Evolutionary conservation across 2,113 vertebrate species (phyloP), one percentile per base, ranked within the genome.

Genomic region (Polypterus bichir): DNA sequence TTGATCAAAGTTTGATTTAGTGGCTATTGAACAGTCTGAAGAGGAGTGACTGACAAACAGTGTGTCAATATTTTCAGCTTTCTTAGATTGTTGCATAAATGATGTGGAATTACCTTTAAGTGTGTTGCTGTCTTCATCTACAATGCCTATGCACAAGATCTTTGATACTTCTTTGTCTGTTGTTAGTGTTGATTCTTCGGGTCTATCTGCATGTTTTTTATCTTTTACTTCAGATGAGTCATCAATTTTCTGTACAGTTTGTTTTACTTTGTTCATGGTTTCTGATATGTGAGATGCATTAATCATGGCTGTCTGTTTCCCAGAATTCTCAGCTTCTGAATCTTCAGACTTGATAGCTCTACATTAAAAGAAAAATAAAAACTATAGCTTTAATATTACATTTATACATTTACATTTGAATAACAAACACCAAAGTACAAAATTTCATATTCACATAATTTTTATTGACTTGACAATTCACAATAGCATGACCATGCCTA

Each of bases 61-160:
- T 1, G 7, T 48, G 0, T 78, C 66, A 7, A 76, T 72, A 44
- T 67, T 72, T 54, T 60, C 9, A 1, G 61, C 9, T 11, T 54
- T 74, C 64, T 67, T 70, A 4, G 74, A 66, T 64, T 70, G 77
- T 66, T 80, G 75, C 70, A 67, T 8, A 9, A 71, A 11, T 66
- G 57, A 63, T 46, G 6, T 2, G 27, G 5, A 9, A 63, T 46
- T 47, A 73, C 78, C 1, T 3, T 57, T 57, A 69, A 75, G 3
- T 70, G 5, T 27, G 6, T 61, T 27, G 56, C 7, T 45, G 44
- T 5, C 44, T 27, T 44, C 27, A 44, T 7, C 59, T 46, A 49
- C 52, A 51, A 9, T 8, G 45, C 68, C 8, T 66, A 7, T 58
- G 69, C 46, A 57, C 64, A 46, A 73, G 49, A 27, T 63, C 57